Evolutionary conservation across 2,797 vertebrate species (phyloP).

Genomic region (Anabacerthia variegaticeps): DNA sequence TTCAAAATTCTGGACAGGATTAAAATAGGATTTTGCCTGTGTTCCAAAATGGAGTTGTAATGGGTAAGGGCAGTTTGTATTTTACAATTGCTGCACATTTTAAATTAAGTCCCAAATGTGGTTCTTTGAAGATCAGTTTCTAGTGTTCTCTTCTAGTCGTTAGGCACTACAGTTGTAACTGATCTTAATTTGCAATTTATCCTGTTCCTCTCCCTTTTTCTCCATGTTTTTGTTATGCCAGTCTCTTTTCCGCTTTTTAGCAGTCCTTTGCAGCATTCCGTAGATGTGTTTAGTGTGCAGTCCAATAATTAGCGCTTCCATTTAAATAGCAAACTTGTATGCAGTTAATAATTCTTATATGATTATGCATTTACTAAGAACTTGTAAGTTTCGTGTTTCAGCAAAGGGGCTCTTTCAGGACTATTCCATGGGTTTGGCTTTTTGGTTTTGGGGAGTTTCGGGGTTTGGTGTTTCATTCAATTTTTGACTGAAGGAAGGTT

Average conservation of each 20-base stretch:
- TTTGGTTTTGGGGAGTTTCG: neutral
- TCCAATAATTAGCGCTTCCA: neutral
- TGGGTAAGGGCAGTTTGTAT: neutral
- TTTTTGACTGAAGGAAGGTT: neutral
- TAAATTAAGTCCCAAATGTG: neutral
- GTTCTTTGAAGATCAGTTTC: neutral
- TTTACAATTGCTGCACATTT: neutral
- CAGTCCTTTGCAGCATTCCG: neutral
- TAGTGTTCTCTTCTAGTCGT: neutral
- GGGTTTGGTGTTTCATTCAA: neutral
- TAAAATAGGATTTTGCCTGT: neutral
- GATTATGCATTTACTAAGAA: neutral
- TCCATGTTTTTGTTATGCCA: neutral
- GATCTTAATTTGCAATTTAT: neutral
- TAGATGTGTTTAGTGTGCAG: neutral
- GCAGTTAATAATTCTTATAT: neutral
- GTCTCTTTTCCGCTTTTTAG: neutral
- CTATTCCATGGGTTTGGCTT: fast-evolving
- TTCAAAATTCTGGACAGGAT: neutral
- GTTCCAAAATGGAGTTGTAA: neutral
- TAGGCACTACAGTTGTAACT: neutral
- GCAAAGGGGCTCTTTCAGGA: neutral
- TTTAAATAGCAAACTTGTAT: neutral
- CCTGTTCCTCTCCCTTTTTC: neutral
- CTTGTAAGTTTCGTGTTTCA: neutral